phyloP scores from a whole-genome alignment of 2,113 vertebrate genomes.

The Eidolon helvum region DNA sequence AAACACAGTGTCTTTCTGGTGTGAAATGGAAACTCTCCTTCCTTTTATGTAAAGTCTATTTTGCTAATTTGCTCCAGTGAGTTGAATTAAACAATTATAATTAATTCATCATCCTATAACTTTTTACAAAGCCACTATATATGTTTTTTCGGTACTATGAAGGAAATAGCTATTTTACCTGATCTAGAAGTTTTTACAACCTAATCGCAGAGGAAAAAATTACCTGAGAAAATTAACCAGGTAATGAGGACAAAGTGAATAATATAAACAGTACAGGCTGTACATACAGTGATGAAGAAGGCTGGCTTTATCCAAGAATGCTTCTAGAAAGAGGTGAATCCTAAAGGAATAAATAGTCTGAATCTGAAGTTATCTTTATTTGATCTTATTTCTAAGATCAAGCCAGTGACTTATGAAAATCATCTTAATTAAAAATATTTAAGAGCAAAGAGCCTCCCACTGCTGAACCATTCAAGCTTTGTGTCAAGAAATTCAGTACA shows the following conservation, averaged over 20 bases:
- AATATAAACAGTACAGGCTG: not conserved
- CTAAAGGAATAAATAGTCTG: not conserved
- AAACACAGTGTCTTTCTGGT: not conserved
- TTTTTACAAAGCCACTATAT: not conserved
- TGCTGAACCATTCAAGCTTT: not conserved
- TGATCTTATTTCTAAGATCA: constrained; percentile 25
- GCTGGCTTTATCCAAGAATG: not conserved
- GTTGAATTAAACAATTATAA: not conserved
- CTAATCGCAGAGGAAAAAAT: not conserved
- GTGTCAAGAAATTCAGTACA: constrained; percentile 12
- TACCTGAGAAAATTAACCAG: not conserved
- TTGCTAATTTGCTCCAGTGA: not conserved
- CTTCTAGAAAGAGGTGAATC: not conserved
- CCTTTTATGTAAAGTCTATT: not conserved
- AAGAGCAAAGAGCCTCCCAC: not conserved
- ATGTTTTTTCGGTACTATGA: not conserved
- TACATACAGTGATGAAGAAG: not conserved
- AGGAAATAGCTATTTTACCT: not conserved
- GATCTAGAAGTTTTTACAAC: not conserved
- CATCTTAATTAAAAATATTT: constrained; percentile 47
- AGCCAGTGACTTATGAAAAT: not conserved
- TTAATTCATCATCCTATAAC: not conserved
- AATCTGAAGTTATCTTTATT: not conserved
- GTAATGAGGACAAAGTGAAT: not conserved
- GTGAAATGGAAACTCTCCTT: not conserved